Conservation (phyloP, 2,113 vertebrate species). For the Tichodroma muraria region DNA sequence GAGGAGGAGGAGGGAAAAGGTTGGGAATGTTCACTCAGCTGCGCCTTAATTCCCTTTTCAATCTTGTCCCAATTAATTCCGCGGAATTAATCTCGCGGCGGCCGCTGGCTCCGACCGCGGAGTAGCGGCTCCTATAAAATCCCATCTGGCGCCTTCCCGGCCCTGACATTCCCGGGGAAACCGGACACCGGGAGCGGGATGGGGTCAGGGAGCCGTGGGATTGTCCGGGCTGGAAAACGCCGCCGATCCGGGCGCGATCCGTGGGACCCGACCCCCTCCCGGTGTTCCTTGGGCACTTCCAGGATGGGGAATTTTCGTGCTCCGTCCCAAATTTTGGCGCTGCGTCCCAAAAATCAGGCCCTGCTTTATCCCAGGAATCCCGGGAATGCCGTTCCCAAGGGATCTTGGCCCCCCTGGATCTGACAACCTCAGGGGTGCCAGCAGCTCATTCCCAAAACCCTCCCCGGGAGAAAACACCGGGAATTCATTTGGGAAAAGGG, state of each 20-base stretch:
- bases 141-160: slow-evolving; percentile 77
- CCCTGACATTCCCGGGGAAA: slow-evolving; percentile 56
- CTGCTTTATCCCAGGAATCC: not conserved
- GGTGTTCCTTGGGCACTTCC: not conserved
- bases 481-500: not conserved
- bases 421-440: not conserved
- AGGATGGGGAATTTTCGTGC: no score
- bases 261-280: no score
- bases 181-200: not conserved
- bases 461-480: accelerated
- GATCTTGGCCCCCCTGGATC: accelerated
- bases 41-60: slow-evolving; percentile 85
- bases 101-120: slow-evolving; percentile 68
- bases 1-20: slow-evolving; percentile 27
- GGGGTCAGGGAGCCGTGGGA: accelerated
- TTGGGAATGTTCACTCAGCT: slow-evolving; percentile 73
- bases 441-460: accelerated
- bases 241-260: no score
- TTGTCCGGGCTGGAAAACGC: accelerated
- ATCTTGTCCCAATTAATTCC: slow-evolving; percentile 92
- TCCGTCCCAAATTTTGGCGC: no score
- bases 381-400: accelerated
- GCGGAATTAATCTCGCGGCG: slow-evolving; percentile 80
- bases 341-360: no score
- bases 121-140: slow-evolving; percentile 76